A percentile compares a stretch with the other conserved stretches of the same genome.
Conservation (phyloP, 1,140 invertebrate genomes). For the Drosophila orena region DNA sequence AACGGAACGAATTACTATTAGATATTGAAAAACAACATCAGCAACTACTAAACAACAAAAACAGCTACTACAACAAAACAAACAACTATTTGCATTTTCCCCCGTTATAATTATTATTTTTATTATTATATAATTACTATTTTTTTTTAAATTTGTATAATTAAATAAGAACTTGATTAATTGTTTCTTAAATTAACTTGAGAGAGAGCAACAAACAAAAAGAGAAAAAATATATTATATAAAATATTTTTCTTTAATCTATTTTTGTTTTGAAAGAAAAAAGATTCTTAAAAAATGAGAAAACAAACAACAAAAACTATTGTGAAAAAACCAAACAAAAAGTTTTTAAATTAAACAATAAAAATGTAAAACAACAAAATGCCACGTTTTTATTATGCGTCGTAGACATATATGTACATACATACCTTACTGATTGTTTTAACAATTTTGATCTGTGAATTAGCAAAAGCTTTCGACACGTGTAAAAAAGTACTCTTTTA, state of each 20-base stretch:
- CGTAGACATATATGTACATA: too few relatives aligned
- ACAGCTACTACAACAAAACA: conserved; percentile 31
- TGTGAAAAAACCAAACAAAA: conserved; percentile 81
- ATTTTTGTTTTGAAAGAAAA: conserved; percentile 74
- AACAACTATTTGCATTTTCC: conserved; percentile 74
- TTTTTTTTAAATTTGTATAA: conserved; percentile 81
- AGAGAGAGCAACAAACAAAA: conserved; percentile 63
- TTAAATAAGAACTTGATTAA: conserved; percentile 80
- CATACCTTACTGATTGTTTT: too few relatives aligned
- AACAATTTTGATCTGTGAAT: too few relatives aligned
- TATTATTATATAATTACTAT: conserved; percentile 82
- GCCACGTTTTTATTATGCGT: background rate
- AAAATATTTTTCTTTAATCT: conserved; percentile 74
- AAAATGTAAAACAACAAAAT: conserved; percentile 71
- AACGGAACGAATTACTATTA: conserved; percentile 34
- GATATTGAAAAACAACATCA: conserved; percentile 23
- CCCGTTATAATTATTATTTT: conserved; percentile 80
- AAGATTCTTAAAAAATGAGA: conserved; percentile 40
- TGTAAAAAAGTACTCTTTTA: too few relatives aligned
- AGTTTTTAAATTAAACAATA: conserved; percentile 81
- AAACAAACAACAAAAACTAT: conserved; percentile 60
- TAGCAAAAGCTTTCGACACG: too few relatives aligned
- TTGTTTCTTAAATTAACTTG: conserved; percentile 80
- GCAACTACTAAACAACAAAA: conserved; percentile 14
- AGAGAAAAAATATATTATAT: conserved; percentile 71